Conservation (phyloP, 2,113 vertebrate genomes). For the Numenius arquata region DNA sequence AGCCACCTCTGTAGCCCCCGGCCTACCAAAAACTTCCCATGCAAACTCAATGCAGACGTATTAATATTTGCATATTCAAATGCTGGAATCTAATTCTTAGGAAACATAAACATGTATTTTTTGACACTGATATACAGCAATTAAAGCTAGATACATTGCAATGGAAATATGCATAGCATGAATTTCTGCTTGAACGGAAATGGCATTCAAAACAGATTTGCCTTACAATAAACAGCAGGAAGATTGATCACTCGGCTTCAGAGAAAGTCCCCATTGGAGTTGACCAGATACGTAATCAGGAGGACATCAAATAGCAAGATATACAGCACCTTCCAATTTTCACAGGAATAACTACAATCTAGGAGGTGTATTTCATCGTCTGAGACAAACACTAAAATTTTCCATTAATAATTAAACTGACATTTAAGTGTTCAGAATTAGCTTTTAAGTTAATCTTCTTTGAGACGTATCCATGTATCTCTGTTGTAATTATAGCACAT, state of each 20-base stretch:
- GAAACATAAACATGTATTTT: not conserved
- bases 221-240: not conserved
- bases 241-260: not conserved
- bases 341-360: not conserved
- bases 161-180: not conserved
- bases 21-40: not conserved
- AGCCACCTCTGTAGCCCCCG: not conserved
- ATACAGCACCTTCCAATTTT: not conserved
- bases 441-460: conserved; percentile 32
- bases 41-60: not conserved
- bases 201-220: not conserved
- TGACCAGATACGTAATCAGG: not conserved
- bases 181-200: not conserved
- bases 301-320: not conserved
- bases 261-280: not conserved
- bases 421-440: conserved; percentile 36
- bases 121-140: not conserved
- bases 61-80: not conserved
- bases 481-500: conserved; percentile 45
- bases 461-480: not conserved
- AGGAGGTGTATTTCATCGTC: not conserved
- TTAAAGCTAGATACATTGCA: not conserved
- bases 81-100: not conserved
- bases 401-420: conserved; percentile 38
- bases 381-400: conserved; percentile 19